Base-by-base conservation (phyloP, 1,140 invertebrate species). In the Macrobrachium nipponense region DNA sequence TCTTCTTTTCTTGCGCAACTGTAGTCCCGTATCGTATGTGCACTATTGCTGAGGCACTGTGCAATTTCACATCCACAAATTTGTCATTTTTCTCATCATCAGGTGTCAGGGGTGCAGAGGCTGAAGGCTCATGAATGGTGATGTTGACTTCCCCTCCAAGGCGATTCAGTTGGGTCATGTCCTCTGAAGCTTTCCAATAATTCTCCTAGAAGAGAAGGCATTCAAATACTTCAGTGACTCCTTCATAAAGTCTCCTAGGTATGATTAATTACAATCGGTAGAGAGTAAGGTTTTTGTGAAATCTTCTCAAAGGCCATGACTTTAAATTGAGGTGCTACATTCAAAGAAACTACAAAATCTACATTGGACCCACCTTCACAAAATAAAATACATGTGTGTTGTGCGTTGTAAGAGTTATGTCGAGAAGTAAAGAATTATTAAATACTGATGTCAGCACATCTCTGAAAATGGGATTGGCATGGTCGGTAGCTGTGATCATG, bases 371-470 rank as follows among this genome's bases (percentile, higher is more conserved):
- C 89, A 97, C 95, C 91, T 99, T 98, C 0, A 98, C 96, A 90
- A 99, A 98, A 91, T 97, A 98, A 91, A 98, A 98, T 15, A 96
- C 95, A 90, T 98, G 97, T 90, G 95, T 95, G 72, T 95, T 96
- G 91, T 98, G 96, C 15, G 97, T 95, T 3, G 97, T 95, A 89
- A 97, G 96, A 5, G 95, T 96, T 89, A 98, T 96, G 66, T 96
- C 96, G 66, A 99, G 92, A 88, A 98, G 93, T 90, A 95, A 95
- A 0, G 97, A 97, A 82, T 96, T 94, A 91, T 99, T 98, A 90
- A 99, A 96, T 0, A 99, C 96, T 3, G 96, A 96, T 0, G 96
- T 97, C 89, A 98, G 96, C 0, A 98, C 97, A 91, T 98, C 97
- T n/a, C 95, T 93, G 89, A 96, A 96, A 88, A 97, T 96, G 18